phyloP scores from a whole-genome alignment of 2,797 vertebrate genomes.

The Gymnoscopelus microlampas region DNA sequence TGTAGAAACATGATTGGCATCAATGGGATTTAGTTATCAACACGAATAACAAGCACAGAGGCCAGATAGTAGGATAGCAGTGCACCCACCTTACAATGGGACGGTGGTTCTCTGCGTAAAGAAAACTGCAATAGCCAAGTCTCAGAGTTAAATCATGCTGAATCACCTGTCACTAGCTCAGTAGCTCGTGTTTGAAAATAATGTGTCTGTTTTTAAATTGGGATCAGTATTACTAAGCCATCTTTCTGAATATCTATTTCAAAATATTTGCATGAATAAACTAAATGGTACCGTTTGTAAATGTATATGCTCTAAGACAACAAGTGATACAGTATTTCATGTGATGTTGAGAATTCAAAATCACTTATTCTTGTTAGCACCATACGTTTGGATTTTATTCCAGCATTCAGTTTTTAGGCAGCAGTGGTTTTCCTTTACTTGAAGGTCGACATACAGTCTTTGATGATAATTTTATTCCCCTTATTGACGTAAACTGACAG shows the following conservation, averaged over 20 bases:
- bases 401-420: too few species aligned
- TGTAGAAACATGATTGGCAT: conserved; percentile 52
- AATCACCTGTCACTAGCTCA: conserved; percentile 22
- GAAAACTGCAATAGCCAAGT: conserved; percentile 1
- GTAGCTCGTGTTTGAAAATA: too few species aligned
- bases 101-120: too few species aligned
- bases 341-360: too few species aligned
- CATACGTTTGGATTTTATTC: too few species aligned
- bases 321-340: too few species aligned
- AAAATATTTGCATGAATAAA: conserved; percentile 14
- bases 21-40: conserved; percentile 39
- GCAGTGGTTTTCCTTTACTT: too few species aligned
- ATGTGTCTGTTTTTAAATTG: too few species aligned
- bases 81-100: neutral
- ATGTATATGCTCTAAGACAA: too few species aligned
- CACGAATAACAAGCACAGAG: conserved; percentile 21
- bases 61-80: conserved; percentile 28
- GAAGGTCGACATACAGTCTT: conserved; percentile 1
- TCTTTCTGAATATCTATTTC: conserved; percentile 17
- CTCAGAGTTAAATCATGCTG: conserved; percentile 9
- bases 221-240: neutral
- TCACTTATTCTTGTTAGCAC: too few species aligned
- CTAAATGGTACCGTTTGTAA: too few species aligned
- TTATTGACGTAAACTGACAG: conserved; percentile 63
- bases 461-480: conserved; percentile 29